Percentiles rank a stretch among this genome's conserved stretches.
phyloP scores from a whole-genome alignment of 2,888 invertebrate genomes.

The Dryobota labecula region DNA sequence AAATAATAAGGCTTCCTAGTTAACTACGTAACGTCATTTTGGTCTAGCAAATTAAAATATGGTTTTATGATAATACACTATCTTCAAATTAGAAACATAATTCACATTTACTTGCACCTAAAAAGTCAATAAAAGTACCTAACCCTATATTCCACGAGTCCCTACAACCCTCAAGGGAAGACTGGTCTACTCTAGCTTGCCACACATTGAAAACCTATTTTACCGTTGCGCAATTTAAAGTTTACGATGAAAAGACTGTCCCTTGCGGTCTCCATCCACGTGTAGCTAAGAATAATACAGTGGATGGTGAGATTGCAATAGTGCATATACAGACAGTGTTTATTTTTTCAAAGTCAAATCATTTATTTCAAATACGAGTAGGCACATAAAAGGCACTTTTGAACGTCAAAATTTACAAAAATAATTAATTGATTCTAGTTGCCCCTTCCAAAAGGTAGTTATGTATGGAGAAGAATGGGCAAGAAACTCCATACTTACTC shows the following conservation, averaged over 20 bases:
- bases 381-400: too few relatives aligned
- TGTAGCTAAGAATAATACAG: conserved; percentile 38
- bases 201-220: conserved; percentile 53
- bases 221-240: conserved; percentile 50
- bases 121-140: background rate
- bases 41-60: too few relatives aligned
- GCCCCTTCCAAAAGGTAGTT: too few relatives aligned
- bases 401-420: too few relatives aligned
- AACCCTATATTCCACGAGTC: conserved; percentile 4
- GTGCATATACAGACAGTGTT: background rate
- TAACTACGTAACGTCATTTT: too few relatives aligned
- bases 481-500: too few relatives aligned
- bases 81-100: background rate
- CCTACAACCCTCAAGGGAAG: conserved; percentile 26
- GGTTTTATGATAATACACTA: too few relatives aligned
- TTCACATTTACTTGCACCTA: background rate
- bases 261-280: conserved; percentile 35
- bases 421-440: too few relatives aligned
- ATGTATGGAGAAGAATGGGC: too few relatives aligned
- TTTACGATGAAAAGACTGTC: conserved; percentile 49
- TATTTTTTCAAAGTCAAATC: background rate
- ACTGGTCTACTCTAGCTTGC: background rate
- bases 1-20: too few relatives aligned
- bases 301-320: conserved; percentile 27
- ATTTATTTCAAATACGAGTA: too few relatives aligned